Evolutionary conservation across 2,797 vertebrate species (phyloP).

Genomic region (Scyliorhinus canicula): DNA sequence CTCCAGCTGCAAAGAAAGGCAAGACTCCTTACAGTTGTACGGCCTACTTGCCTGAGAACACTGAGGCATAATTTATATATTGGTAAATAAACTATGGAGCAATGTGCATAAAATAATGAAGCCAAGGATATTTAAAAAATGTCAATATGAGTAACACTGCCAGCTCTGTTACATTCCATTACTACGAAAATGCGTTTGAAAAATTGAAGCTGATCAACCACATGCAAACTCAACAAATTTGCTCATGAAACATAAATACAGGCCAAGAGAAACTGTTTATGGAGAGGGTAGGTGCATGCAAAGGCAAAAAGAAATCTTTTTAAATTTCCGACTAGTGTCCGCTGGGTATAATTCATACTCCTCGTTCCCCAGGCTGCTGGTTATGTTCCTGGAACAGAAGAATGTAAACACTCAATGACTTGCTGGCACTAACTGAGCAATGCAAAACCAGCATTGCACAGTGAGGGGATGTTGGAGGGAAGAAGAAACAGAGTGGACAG

Average conservation of each 20-base stretch:
- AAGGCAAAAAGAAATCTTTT: conserved; percentile 37
- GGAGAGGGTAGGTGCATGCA: neutral
- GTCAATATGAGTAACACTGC: conserved; percentile 17
- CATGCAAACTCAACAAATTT: conserved; percentile 32
- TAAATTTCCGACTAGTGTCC: conserved; percentile 33
- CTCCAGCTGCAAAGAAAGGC: neutral
- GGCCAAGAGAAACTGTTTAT: conserved; percentile 34
- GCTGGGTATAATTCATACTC: conserved; percentile 35
- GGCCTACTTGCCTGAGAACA: neutral
- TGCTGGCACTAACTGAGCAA: conserved; percentile 16
- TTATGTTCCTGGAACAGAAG: conserved; percentile 14
- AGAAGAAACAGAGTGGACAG: neutral
- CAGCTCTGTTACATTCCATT: conserved; percentile 34
- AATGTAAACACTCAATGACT: conserved; percentile 17
- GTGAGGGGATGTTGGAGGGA: neutral
- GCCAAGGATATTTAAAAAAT: conserved; percentile 26
- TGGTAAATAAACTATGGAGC: conserved; percentile 9
- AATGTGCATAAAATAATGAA: conserved; percentile 32
- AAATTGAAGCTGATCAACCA: conserved; percentile 29
- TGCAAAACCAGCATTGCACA: neutral
- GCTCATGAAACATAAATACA: conserved; percentile 8
- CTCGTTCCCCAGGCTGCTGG: conserved; percentile 7
- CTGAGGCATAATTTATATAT: conserved; percentile 30
- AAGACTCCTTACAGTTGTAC: neutral
- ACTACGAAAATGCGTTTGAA: conserved; percentile 30